These are phyloP conservation scores for Lithophane semibrunnea DNA, from an alignment of 2,888 invertebrate genomes.

Conservation along the genomic window DNA sequence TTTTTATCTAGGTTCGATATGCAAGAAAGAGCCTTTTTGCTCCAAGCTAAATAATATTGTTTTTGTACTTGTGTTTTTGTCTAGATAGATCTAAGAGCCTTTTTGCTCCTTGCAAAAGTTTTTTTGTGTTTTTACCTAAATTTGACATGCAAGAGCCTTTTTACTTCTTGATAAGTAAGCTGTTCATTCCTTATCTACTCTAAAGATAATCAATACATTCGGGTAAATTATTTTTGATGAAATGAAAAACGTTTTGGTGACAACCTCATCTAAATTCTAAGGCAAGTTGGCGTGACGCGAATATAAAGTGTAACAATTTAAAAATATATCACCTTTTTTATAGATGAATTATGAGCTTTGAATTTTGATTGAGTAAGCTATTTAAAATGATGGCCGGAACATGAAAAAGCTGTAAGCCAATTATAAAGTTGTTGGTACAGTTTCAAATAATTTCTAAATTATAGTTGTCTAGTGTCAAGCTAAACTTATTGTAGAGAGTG, in stretches of 20 bases:
- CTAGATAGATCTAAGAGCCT: not conserved
- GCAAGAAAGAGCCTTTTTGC: not conserved
- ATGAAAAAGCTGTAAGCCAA: not conserved
- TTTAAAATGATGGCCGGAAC: conserved; percentile 2
- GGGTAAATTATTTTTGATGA: conserved; percentile 27
- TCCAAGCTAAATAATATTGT: too few species aligned
- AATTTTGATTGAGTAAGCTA: conserved; percentile 38
- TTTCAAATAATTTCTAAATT: not conserved
- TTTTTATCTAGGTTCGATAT: not conserved
- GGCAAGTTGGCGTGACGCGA: conserved; percentile 38
- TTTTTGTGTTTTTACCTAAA: too few species aligned
- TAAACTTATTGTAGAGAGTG: not conserved
- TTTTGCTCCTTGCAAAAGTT: not conserved
- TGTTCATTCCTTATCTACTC: not conserved
- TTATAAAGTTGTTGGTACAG: not conserved
- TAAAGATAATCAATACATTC: conserved; percentile 44
- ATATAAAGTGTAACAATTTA: conserved; percentile 53
- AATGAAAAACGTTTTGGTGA: conserved; percentile 47
- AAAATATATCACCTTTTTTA: conserved; percentile 48
- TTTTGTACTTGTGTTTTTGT: not conserved
- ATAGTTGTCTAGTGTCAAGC: too few species aligned
- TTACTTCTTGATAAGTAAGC: not conserved
- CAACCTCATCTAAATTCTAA: conserved; percentile 57
- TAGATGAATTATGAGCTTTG: conserved; percentile 47
- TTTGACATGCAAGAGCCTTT: not conserved